Evolutionary conservation across 2,888 invertebrate genomes (phyloP), one percentile per base, ranked within the genome.

Genomic region (Cetonia aurata): DNA sequence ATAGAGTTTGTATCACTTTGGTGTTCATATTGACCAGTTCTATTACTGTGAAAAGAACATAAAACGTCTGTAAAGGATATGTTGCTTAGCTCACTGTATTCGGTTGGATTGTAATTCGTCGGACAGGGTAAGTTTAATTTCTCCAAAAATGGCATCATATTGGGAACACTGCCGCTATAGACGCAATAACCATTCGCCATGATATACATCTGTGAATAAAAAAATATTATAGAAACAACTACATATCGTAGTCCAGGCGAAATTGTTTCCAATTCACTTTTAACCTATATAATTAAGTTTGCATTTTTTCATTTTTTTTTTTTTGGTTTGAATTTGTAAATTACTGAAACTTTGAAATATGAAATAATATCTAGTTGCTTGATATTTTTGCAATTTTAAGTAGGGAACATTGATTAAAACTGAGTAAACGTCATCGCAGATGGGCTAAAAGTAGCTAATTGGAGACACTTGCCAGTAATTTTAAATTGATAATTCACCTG

Each of bases 91-190:
- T 74, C 69, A 76, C 76, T 70, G 33, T 89, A 93, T 82, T 93
- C 93, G 1, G 93, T 92, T 0, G 93, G 93, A 79, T 93, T 93
- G 83, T 93, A 90, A 48, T 91, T 92, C 8, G 88, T 87, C 1
- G 93, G 92, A 80, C 93, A 93, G 4, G 89, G 82, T 71, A 91
- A 85, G 4, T 89, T 89, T 37, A 88, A 85, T 68, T 88, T 86
- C 0, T 87, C 82, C 65, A 93, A 83, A 81, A 88, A 92, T 0
- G 92, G 91, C 0, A 93, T 88, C 2, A 93, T 83, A 3, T 88
- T 86, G 8, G 85, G 85, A 0, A 90, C 87, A 1, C 88, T 86
- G 12, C 93, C 93, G 83, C 91, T 86, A 74, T 89, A 90, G 17
- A 72, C 53, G 19, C 72, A 72, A 33, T 42, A 60, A 13, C 72